phyloP scores from a whole-genome alignment of 2,888 invertebrate genomes.

The Hermaeophaga mercurialis region DNA sequence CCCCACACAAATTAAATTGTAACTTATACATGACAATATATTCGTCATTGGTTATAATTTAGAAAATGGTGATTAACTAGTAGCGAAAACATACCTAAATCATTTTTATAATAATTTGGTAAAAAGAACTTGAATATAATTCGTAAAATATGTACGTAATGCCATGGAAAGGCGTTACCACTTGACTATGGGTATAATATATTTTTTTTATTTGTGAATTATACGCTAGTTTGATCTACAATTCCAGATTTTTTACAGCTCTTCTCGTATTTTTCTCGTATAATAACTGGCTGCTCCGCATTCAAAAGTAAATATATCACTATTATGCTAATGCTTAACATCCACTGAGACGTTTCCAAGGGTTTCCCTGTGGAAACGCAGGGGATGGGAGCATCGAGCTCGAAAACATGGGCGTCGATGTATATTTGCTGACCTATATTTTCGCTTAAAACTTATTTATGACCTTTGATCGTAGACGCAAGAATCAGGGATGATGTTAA shows the following conservation, averaged over 20 bases:
- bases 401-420: slow-evolving; percentile 9
- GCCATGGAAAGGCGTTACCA: slow-evolving; percentile 1
- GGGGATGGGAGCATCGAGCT: slow-evolving; percentile 2
- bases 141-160: not conserved
- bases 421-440: too few species aligned
- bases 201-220: slow-evolving; percentile 25
- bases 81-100: too few species aligned
- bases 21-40: too few species aligned
- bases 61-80: too few species aligned
- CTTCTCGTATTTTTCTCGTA: slow-evolving; percentile 20
- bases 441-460: too few species aligned
- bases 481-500: too few species aligned
- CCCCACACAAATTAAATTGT: too few species aligned
- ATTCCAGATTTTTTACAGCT: slow-evolving; percentile 22
- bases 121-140: too few species aligned
- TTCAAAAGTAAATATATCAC: slow-evolving; percentile 42
- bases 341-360: slow-evolving; percentile 40
- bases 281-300: slow-evolving; percentile 25
- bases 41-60: too few species aligned
- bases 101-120: too few species aligned
- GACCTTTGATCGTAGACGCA: too few species aligned
- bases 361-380: slow-evolving; percentile 27
- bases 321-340: slow-evolving; percentile 41
- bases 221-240: slow-evolving; percentile 24
- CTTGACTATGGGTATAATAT: slow-evolving; percentile 4